Base-by-base conservation (phyloP, 2,113 vertebrate genomes). In the Nothocercus nigrocapillus region DNA sequence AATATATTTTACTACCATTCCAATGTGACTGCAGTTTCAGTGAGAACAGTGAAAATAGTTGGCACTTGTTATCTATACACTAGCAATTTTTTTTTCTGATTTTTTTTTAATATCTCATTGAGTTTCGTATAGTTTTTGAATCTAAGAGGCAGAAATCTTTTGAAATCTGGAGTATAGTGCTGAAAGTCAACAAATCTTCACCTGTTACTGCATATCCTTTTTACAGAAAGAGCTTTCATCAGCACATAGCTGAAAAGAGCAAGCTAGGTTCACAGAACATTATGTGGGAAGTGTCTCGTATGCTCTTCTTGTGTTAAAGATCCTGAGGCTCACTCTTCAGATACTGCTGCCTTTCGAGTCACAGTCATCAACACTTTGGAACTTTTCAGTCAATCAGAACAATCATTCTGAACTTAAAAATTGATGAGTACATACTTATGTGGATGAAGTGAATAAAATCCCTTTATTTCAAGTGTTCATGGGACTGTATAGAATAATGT, bases 141-240 rank as follows among this genome's bases (percentile, higher is more conserved):
- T 64, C 38, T 24, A 42, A 49, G 44, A 69, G 40, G 56, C 30
- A 94, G 62, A 90, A 93, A 66, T 38, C 2, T 82, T 74, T 89
- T 88, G 74, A 79, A 81, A 78, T 89, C 61, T 67, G 63, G 49
- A 66, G 22, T 85, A 53, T 13, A 61, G 6, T 4, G 2, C 32
- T 11, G 9, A 59, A 88, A 66, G 53, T 56, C 20, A 83, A 75
- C 61, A 91, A 44, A 68, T 90, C 51, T 93, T 78, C 53, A 61
- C 47, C 49, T 67, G 28, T 75, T 81, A 49, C 32, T 38, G 44
- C 30, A 27, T 34, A 56, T 24, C 22, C 12, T 76, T 51, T 28
- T 75, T 68, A 58, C 4, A 86, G 79, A 83, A 93, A 93, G 45
- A 88, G 42, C 19, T 69, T 93, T 84, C 63, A 53, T 90, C 76